phyloP scores from a whole-genome alignment of 2,797 vertebrate genomes.

The Tiaroga cobitis region DNA sequence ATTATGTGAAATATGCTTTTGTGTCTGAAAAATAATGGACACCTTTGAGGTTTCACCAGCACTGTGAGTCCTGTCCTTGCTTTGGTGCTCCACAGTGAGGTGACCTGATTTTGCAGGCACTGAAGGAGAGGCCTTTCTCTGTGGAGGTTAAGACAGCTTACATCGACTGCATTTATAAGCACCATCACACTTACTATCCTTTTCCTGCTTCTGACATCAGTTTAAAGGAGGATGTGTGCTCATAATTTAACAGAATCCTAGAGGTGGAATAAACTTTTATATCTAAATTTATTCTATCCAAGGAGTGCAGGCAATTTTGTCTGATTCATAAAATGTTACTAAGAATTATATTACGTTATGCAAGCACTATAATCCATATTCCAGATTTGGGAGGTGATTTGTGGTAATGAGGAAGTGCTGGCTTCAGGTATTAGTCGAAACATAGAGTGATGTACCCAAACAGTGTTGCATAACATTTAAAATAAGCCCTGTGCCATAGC shows the following conservation, averaged over 20 bases:
- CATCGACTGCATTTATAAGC: constrained; percentile 12
- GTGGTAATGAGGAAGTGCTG: not conserved
- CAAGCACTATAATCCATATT: constrained; percentile 40
- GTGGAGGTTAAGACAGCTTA: constrained; percentile 32
- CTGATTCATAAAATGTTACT: not conserved
- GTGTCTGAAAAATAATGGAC: constrained; percentile 8
- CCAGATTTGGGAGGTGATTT: constrained; percentile 22
- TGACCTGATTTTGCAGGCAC: constrained; percentile 48
- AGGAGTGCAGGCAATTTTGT: constrained; percentile 1
- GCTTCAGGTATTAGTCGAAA: constrained; percentile 15
- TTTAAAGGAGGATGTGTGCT: constrained; percentile 23
- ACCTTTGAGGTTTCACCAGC: constrained; percentile 16
- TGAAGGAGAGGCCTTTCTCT: constrained; percentile 44
- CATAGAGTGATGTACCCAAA: not conserved
- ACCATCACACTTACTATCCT: not conserved
- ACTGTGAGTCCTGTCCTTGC: constrained; percentile 44
- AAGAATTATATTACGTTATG: constrained; percentile 19
- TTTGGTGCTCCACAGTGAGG: constrained; percentile 20
- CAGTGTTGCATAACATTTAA: constrained; percentile 47
- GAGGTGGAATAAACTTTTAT: not conserved
- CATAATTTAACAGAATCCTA: constrained; percentile 23
- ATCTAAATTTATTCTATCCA: not conserved
- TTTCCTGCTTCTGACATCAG: constrained; percentile 6
- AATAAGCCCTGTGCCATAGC: constrained; percentile 2
- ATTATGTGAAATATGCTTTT: constrained; percentile 10